Conservation (phyloP, 2,888 invertebrate species). For the Brachyptera risi region DNA sequence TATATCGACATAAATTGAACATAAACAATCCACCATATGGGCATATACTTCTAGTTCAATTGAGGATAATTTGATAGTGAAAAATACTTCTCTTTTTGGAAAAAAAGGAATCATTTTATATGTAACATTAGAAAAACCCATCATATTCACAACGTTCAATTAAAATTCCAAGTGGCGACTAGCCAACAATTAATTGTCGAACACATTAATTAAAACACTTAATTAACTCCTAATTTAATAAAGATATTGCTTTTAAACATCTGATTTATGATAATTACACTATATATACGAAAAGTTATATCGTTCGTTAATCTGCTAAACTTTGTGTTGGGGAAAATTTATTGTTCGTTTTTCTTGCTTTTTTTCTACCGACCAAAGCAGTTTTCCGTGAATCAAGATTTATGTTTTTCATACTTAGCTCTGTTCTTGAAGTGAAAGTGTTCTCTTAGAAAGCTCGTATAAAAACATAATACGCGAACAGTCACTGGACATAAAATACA, state of each 20-base stretch:
- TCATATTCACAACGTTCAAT: no score
- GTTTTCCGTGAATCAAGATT: not conserved
- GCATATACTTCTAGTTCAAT: no score
- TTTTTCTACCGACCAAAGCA: not conserved
- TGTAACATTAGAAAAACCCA: no score
- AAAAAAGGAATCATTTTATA: no score
- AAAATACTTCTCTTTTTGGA: no score
- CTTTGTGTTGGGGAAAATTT: not conserved
- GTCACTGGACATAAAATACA: no score
- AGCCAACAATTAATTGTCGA: not conserved
- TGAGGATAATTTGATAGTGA: no score
- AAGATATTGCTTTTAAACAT: not conserved
- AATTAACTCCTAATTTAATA: not conserved
- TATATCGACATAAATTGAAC: no score
- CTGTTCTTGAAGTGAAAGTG: not conserved
- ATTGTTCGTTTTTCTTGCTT: not conserved
- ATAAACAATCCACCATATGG: no score
- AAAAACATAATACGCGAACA: no score
- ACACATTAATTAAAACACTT: not conserved
- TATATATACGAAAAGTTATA: no score
- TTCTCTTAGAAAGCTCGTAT: no score
- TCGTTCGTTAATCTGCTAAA: not conserved
- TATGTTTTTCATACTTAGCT: not conserved
- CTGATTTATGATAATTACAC: constrained; percentile 2
- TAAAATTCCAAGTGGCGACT: not conserved